A percentile compares a stretch with the other conserved stretches of the same genome.
Conservation (phyloP, 2,113 vertebrate species). For the Percina caprodes region DNA sequence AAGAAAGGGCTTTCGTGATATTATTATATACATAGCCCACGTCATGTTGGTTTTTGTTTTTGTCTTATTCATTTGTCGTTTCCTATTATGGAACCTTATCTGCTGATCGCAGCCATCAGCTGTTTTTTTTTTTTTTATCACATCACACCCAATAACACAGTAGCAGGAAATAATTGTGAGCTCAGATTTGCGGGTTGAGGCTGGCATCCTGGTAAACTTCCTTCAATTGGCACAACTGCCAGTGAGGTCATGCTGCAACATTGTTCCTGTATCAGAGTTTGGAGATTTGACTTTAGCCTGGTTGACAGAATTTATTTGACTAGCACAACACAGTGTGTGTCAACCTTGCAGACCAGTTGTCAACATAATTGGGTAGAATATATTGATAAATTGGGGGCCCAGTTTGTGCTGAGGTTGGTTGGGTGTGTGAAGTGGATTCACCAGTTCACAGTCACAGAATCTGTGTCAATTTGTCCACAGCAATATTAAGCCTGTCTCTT, state of each 20-base stretch:
- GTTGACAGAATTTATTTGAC: constrained; percentile 33
- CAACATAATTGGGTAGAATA: constrained; percentile 17
- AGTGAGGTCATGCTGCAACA: constrained; percentile 56
- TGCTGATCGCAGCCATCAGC: constrained; percentile 41
- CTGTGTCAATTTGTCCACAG: background rate
- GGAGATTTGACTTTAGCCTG: constrained; percentile 35
- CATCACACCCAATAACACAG: constrained; percentile 42
- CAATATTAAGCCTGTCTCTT: background rate
- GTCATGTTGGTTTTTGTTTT: constrained; percentile 33
- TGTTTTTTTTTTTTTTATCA: constrained; percentile 44
- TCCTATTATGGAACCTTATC: constrained; percentile 54
- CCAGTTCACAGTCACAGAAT: background rate
- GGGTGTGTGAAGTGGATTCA: constrained; percentile 8
- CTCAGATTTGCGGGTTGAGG: constrained; percentile 35
- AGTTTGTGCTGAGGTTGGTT: background rate
- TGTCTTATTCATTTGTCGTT: constrained; percentile 25
- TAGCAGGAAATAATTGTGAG: constrained; percentile 49
- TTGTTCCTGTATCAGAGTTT: constrained; percentile 40
- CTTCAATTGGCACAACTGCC: constrained; percentile 63
- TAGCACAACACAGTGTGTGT: constrained; percentile 41
- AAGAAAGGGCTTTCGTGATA: constrained; percentile 4
- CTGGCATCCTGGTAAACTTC: constrained; percentile 78
- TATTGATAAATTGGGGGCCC: background rate
- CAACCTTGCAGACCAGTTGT: constrained; percentile 16
- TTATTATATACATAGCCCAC: background rate